Percentiles rank a stretch among this genome's conserved stretches.
Evolutionary conservation across 2,797 vertebrate species (phyloP).

Genomic region (Halcyon badia): DNA sequence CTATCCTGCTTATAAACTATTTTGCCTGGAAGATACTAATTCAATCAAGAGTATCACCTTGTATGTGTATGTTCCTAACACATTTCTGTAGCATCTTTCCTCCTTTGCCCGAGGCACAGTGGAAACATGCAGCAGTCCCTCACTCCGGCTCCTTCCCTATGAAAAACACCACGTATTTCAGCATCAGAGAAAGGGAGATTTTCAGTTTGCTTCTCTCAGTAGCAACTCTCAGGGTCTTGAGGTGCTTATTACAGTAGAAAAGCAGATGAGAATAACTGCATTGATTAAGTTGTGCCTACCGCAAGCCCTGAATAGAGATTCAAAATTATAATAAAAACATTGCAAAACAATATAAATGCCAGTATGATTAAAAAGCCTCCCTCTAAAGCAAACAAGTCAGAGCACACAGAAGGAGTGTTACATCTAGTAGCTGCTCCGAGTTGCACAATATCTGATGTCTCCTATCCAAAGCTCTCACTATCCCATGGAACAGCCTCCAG

Average conservation of each 20-base stretch:
- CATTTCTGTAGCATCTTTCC: neutral
- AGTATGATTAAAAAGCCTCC: neutral
- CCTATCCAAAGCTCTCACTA: neutral
- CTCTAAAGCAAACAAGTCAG: constrained; percentile 39
- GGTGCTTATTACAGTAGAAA: neutral
- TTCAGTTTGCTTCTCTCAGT: neutral
- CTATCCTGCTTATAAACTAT: neutral
- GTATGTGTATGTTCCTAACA: neutral
- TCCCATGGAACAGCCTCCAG: neutral
- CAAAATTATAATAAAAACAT: constrained; percentile 9
- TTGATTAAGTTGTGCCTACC: constrained; percentile 4
- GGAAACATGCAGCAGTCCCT: neutral
- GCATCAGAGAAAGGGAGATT: neutral
- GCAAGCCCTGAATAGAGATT: neutral
- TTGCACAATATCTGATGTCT: neutral
- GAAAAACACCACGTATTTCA: neutral
- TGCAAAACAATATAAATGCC: constrained; percentile 30
- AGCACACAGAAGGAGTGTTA: neutral
- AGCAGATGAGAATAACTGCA: neutral
- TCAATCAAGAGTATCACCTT: neutral
- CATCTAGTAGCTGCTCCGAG: neutral
- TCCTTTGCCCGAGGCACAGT: neutral
- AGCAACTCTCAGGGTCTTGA: neutral
- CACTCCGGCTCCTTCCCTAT: neutral
- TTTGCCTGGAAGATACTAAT: neutral